Conservation (phyloP, 2,797 vertebrate species). For the Onychomys leucogaster region DNA sequence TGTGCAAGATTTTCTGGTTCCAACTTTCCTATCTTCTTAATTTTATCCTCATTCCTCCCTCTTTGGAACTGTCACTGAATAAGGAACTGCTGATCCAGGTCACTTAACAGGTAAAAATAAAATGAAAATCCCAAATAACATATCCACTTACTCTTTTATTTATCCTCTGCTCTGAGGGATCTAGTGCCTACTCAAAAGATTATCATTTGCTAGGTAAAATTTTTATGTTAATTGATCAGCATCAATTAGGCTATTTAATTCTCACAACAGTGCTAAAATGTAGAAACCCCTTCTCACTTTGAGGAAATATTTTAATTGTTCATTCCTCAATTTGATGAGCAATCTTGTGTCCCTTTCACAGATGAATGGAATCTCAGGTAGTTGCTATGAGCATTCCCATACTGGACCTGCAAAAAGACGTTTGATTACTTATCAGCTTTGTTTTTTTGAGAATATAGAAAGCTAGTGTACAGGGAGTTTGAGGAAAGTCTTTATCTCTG, state of each 20-base stretch:
- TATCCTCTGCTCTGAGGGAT: neutral
- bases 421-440: neutral
- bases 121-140: neutral
- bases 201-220: neutral
- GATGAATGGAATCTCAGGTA: neutral
- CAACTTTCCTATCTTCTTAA: neutral
- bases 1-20: too few relatives aligned
- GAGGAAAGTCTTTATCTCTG: neutral
- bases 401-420: neutral
- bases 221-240: neutral
- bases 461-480: neutral
- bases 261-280: neutral
- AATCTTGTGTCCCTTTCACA: neutral
- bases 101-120: neutral
- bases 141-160: neutral
- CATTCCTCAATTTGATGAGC: neutral
- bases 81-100: neutral
- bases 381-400: neutral
- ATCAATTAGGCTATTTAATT: neutral
- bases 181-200: neutral
- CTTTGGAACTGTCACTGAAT: neutral
- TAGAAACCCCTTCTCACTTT: neutral
- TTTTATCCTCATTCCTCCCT: neutral
- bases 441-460: neutral
- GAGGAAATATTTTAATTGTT: constrained; percentile 1